Conservation (phyloP, 2,113 vertebrate genomes). For the Gadus chalcogrammus region DNA sequence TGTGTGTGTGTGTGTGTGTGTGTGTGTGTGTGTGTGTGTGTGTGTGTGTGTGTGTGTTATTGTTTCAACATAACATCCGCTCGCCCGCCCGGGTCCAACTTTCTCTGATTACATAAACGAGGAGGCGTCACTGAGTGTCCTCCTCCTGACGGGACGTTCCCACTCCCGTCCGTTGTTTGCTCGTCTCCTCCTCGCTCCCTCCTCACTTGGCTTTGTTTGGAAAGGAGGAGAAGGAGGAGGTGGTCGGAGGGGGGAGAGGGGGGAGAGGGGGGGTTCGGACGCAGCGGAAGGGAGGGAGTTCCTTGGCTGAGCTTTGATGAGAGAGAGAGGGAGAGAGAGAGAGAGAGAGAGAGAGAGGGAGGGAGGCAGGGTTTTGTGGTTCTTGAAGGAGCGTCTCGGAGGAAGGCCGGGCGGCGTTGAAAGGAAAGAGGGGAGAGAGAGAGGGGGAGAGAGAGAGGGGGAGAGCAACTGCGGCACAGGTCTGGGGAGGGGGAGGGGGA, state of each 20-base stretch:
- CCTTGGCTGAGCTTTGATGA: conserved; percentile 55
- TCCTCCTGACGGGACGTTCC: not conserved
- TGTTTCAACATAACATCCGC: too few relatives aligned
- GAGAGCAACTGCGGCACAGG: not conserved
- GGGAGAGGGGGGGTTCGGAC: conserved; percentile 22
- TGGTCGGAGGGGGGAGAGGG: not conserved
- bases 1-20: too few relatives aligned
- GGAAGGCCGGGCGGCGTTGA: conserved; percentile 49
- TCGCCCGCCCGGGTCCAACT: too few relatives aligned
- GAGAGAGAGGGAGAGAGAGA: conserved; percentile 35
- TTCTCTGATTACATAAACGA: not conserved
- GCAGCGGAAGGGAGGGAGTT: conserved; percentile 30
- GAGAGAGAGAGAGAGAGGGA: conserved; percentile 39
- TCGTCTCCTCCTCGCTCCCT: not conserved
- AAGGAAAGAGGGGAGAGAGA: conserved; percentile 9
- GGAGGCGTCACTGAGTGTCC: not conserved
- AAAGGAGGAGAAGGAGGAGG: not conserved
- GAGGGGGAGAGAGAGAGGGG: not conserved
- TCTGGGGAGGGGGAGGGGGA: not conserved
- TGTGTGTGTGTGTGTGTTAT: too few relatives aligned
- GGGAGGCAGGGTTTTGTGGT: conserved; percentile 27
- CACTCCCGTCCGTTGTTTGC: not conserved
- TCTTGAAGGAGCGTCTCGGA: conserved; percentile 52
- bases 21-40: too few relatives aligned
- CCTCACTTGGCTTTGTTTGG: conserved; percentile 42